phyloP scores from a whole-genome alignment of 2,888 invertebrate genomes.

The Nephrotoma flavescens region DNA sequence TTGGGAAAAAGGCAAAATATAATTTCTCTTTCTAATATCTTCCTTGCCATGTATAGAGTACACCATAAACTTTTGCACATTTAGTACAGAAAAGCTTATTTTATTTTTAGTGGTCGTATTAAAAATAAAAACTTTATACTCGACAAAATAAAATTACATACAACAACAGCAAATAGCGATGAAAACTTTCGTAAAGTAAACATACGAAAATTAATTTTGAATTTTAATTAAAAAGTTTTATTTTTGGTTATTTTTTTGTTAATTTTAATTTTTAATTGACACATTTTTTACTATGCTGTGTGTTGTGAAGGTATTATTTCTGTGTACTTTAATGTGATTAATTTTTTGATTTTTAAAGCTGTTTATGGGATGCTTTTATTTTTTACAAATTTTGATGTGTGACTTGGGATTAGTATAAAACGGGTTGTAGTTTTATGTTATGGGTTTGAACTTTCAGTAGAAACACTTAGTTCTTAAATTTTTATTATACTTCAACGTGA shows the following conservation, averaged over 20 bases:
- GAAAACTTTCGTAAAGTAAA: neutral
- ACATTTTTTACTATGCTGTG: neutral
- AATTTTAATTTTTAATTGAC: neutral
- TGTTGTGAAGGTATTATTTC: neutral
- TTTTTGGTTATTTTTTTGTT: neutral
- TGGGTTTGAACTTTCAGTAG: too few relatives aligned
- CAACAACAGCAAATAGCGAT: neutral
- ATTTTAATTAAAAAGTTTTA: neutral
- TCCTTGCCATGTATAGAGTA: neutral
- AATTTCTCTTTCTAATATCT: neutral
- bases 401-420: too few relatives aligned
- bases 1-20: neutral
- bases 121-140: neutral
- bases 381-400: too few relatives aligned
- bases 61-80: neutral
- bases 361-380: too few relatives aligned
- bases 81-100: neutral
- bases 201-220: neutral
- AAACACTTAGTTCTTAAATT: too few relatives aligned
- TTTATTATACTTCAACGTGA: too few relatives aligned
- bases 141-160: neutral
- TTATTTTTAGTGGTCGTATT: neutral
- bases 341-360: too few relatives aligned
- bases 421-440: too few relatives aligned
- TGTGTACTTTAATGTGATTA: neutral